Conservation (phyloP, 2,888 invertebrate species). For the Salpingus planirostris region DNA sequence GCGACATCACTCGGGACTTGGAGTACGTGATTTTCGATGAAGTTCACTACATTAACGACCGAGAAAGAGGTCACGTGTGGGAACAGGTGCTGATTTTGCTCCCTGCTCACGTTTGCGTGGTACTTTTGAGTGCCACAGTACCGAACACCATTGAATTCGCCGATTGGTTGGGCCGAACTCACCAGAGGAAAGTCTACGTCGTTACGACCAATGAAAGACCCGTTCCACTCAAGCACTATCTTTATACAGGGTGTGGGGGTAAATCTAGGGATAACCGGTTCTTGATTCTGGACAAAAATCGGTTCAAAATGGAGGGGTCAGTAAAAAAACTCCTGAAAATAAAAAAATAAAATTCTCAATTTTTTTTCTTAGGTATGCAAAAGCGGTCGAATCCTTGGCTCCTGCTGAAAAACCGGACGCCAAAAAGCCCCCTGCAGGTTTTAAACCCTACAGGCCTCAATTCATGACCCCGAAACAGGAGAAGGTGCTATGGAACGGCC, state of each 20-base stretch:
- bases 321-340: background rate
- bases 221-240: conserved; percentile 89
- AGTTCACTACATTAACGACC: conserved; percentile 94
- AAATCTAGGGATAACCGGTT: conserved; percentile 67
- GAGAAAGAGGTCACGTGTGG: conserved; percentile 92
- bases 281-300: conserved; percentile 68
- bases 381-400: no score
- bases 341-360: background rate
- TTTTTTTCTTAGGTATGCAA: conserved; percentile 4
- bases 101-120: conserved; percentile 90
- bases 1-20: conserved; percentile 87
- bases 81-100: conserved; percentile 93
- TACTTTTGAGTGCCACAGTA: conserved; percentile 96
- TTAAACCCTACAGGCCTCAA: no score
- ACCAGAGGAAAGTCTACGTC: conserved; percentile 83
- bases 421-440: background rate
- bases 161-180: conserved; percentile 82
- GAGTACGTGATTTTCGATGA: conserved; percentile 99
- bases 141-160: conserved; percentile 96
- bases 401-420: no score
- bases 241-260: conserved; percentile 80
- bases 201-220: conserved; percentile 90
- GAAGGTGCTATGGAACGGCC: conserved; percentile 70
- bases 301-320: conserved; percentile 61
- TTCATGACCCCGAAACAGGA: conserved; percentile 60